A percentile compares a stretch with the other conserved stretches of the same genome.
phyloP scores from a whole-genome alignment of 2,888 invertebrate species.

The Papilio elwesi region DNA sequence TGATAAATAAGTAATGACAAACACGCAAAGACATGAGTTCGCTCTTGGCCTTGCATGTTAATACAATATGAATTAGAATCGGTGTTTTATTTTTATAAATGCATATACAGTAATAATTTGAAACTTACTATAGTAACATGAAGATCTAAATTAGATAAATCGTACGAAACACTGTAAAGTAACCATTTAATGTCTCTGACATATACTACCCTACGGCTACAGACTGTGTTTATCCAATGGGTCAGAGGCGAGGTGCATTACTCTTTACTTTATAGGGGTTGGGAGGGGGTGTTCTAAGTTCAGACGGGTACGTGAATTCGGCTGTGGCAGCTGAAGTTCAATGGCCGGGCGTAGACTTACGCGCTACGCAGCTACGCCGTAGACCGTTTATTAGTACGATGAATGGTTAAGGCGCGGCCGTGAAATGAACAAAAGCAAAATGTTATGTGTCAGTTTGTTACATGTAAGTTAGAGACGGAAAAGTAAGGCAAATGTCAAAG shows the following conservation, averaged over 20 bases:
- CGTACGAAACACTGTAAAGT: constrained; percentile 21
- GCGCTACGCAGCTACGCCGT: constrained; percentile 80
- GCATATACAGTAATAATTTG: too few relatives aligned
- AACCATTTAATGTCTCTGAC: constrained; percentile 15
- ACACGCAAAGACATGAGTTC: too few relatives aligned
- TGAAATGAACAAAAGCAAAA: constrained; percentile 31
- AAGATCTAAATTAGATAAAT: background rate
- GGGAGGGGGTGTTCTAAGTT: constrained; percentile 62
- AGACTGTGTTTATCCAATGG: constrained; percentile 41
- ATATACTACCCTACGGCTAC: constrained; percentile 27
- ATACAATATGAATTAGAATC: too few relatives aligned
- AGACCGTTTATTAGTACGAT: constrained; percentile 55
- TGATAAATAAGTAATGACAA: too few relatives aligned
- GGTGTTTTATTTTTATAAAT: too few relatives aligned
- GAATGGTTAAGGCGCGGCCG: constrained; percentile 30
- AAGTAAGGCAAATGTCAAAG: too few relatives aligned
- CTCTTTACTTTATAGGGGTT: constrained; percentile 61
- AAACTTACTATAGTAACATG: too few relatives aligned
- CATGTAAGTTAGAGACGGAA: too few relatives aligned
- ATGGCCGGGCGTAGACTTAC: constrained; percentile 77
- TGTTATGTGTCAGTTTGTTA: too few relatives aligned
- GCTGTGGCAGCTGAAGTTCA: constrained; percentile 69
- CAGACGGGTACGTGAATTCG: constrained; percentile 73
- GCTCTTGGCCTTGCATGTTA: too few relatives aligned
- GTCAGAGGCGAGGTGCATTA: constrained; percentile 58